Evolutionary conservation across 2,888 invertebrate species (phyloP).

Genomic region (Drymonia ruficornis): DNA sequence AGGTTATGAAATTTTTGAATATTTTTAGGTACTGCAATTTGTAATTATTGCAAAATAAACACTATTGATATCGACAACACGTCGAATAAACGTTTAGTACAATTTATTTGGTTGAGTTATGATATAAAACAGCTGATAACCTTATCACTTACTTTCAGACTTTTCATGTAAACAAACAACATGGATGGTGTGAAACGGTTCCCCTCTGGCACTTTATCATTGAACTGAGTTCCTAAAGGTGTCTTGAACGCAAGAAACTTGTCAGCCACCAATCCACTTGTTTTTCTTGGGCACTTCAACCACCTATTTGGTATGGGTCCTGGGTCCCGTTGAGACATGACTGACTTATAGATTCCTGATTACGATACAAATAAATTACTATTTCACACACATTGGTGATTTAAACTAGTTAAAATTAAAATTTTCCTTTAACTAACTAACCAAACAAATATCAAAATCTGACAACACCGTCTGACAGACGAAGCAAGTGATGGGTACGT

Average conservation of each 20-base stretch:
- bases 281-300: conserved; percentile 94
- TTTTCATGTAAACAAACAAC: conserved; percentile 92
- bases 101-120: neutral
- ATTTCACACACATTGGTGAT: conserved; percentile 25
- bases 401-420: conserved; percentile 9
- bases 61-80: neutral
- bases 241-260: conserved; percentile 98
- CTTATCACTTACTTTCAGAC: conserved; percentile 86
- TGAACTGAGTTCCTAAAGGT: conserved; percentile 92
- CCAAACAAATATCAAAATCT: neutral
- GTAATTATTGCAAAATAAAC: too few relatives aligned
- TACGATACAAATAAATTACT: conserved; percentile 19
- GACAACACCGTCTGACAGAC: neutral
- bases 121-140: neutral
- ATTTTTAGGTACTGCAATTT: too few relatives aligned
- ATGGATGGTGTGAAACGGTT: conserved; percentile 94
- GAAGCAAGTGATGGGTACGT: too few relatives aligned
- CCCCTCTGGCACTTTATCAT: conserved; percentile 92
- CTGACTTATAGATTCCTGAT: neutral
- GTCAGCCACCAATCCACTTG: conserved; percentile 88
- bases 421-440: neutral
- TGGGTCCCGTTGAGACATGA: conserved; percentile 69
- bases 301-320: conserved; percentile 93
- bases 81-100: neutral
- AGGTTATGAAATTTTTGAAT: too few relatives aligned